Conservation (phyloP, 2,888 invertebrate genomes). For the Erannis defoliaria region DNA sequence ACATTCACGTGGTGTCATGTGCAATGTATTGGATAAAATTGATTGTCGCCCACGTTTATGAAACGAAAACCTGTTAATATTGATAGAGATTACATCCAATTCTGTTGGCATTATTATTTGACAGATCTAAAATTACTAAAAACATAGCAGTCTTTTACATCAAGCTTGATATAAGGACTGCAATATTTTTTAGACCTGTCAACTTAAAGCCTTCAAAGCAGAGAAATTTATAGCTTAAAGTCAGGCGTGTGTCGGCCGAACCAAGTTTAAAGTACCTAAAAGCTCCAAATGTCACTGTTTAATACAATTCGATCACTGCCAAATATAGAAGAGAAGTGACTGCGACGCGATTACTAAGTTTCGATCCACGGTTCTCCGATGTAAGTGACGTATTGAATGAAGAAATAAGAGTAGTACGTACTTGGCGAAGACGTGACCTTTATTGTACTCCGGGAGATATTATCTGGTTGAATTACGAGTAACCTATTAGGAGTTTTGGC, state of each 20-base stretch:
- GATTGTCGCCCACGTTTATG: slow-evolving; percentile 23
- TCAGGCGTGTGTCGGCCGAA: too few species aligned
- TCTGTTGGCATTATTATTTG: too few species aligned
- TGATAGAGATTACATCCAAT: too few species aligned
- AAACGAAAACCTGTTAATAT: too few species aligned
- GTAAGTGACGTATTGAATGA: slow-evolving; percentile 45
- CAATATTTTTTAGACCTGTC: too few species aligned
- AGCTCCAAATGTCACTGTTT: neutral
- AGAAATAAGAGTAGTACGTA: slow-evolving; percentile 42
- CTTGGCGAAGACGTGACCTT: slow-evolving; percentile 51
- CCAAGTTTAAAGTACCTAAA: neutral
- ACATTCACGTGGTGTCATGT: slow-evolving; percentile 23
- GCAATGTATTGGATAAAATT: slow-evolving; percentile 37
- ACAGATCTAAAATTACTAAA: too few species aligned
- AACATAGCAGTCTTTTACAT: too few species aligned
- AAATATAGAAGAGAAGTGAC: neutral
- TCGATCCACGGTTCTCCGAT: slow-evolving; percentile 46
- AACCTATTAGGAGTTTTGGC: too few species aligned
- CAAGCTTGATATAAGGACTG: too few species aligned
- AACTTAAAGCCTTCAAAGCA: too few species aligned
- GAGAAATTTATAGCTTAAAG: too few species aligned
- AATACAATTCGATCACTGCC: neutral
- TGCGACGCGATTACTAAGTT: slow-evolving; percentile 53
- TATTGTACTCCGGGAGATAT: slow-evolving; percentile 45
- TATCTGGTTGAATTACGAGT: neutral